These are phyloP conservation scores for Macaria notata DNA, from an alignment of 2,888 invertebrate species.

Conservation along the genomic window DNA sequence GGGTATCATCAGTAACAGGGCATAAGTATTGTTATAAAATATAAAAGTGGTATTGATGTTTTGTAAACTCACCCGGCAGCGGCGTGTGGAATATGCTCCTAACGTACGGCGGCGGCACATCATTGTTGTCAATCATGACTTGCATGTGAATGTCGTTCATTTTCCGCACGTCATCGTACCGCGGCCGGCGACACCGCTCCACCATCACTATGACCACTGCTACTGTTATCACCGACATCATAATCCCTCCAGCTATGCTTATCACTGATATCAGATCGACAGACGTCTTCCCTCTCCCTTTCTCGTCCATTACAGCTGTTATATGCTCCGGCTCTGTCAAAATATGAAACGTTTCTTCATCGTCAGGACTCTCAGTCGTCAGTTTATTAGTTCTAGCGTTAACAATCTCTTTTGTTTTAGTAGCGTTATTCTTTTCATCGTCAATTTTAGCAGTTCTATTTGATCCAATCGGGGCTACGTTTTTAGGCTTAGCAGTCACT, in stretches of 20 bases:
- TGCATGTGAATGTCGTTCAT: conserved; percentile 74
- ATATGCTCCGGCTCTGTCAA: conserved; percentile 82
- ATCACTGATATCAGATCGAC: conserved; percentile 74
- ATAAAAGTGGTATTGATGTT: too few relatives aligned
- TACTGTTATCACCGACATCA: conserved; percentile 77
- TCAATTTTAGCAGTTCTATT: conserved; percentile 20
- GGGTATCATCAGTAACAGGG: too few relatives aligned
- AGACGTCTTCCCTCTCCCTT: conserved; percentile 62
- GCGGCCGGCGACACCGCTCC: conserved; percentile 66
- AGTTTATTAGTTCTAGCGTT: conserved; percentile 45
- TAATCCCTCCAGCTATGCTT: conserved; percentile 77
- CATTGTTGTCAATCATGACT: conserved; percentile 69
- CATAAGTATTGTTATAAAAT: too few relatives aligned
- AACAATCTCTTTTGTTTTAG: conserved; percentile 33
- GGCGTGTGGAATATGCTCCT: conserved; percentile 82
- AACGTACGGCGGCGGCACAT: conserved; percentile 76
- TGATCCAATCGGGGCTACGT: conserved; percentile 15
- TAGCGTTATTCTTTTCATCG: conserved; percentile 42
- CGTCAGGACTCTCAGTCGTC: conserved; percentile 59
- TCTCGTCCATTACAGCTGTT: conserved; percentile 76
- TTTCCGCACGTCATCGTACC: conserved; percentile 69
- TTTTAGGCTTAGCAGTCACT: conserved; percentile 32
- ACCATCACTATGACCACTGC: conserved; percentile 76
- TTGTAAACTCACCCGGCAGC: conserved; percentile 69
- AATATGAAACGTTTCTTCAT: conserved; percentile 78